Conservation (phyloP, 2,888 invertebrate species). For the Athalia rosae region DNA sequence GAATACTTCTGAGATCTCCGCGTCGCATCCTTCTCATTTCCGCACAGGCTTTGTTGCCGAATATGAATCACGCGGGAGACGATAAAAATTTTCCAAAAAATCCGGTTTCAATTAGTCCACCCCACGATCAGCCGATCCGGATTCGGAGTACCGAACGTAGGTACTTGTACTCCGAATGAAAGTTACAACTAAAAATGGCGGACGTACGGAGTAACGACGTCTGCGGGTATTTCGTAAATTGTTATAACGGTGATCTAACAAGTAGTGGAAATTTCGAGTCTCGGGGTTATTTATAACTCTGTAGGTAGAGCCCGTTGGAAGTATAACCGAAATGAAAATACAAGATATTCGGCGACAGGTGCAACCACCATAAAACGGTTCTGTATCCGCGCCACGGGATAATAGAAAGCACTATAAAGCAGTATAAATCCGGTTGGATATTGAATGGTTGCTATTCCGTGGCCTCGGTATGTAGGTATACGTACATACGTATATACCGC, state of each 20-base stretch:
- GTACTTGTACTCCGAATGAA: no score
- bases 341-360: conserved; percentile 49
- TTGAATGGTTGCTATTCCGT: conserved; percentile 48
- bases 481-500: neutral
- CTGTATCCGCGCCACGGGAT: conserved; percentile 47
- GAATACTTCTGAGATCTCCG: no score
- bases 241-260: conserved; percentile 23
- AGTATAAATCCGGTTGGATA: conserved; percentile 49
- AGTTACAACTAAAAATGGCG: neutral
- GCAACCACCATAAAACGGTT: conserved; percentile 47
- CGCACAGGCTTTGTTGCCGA: no score
- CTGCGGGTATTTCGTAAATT: neutral
- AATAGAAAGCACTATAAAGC: conserved; percentile 48
- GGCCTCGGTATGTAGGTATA: conserved; percentile 40
- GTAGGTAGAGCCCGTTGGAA: conserved; percentile 21
- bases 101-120: no score
- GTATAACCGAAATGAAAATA: conserved; percentile 47
- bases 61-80: no score
- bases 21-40: no score
- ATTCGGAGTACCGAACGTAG: no score
- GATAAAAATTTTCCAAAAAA: no score
- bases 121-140: no score
- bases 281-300: conserved; percentile 33
- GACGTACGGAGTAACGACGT: neutral
- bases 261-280: conserved; percentile 20